Base-by-base conservation (phyloP, 35 echinoderm and acorn worm species). In the Stichopus chloronotus region DNA sequence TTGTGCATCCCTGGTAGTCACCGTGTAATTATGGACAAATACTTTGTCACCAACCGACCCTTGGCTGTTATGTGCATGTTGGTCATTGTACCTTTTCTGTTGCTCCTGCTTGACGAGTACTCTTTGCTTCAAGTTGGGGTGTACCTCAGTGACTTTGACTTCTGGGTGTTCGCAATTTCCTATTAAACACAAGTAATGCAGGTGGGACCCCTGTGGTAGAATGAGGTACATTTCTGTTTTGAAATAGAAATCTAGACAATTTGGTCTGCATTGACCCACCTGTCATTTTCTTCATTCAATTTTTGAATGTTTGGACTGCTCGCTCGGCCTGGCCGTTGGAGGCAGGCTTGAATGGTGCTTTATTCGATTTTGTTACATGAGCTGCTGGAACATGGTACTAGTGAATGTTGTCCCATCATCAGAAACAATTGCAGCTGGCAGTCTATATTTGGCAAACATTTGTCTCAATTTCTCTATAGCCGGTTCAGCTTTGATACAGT, bases 291-390 rank as follows among this genome's bases (percentile, higher is more conserved):
- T 22, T 52, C 83, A 82, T 63, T 10, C 69, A 88, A 43, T 78
- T 81, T 92, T 96, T 92, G 16, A 92, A 78, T 23, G 25, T 78
- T 20, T 78, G 74, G 7, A 94, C 92, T 6, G 95, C 92, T 57
- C 92, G 91, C 60, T 96, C 95, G 4, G 83, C 95, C 53, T 93
- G 25, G 7, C 95, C 95, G 71, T 94, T 92, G 9, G 95, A 96
- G 9, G 92, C 59, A 13, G 95, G 92, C 14, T 96, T 80, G 58
- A 94, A 96, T 5, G 89, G 95, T 13, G 92, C 19, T 92, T 93
- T 7, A 96, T 91, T 8, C 80, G 59, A 68, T 93, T 96, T 12
- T 77, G 53, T 6, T 23, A 52, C 8, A 83, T 16, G 76, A 96
- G 93, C 20, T 96, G 81, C 7, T 78, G 68, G 25, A 93, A 91